Conservation (phyloP, 2,888 invertebrate species). For the Heteropelma amictum region DNA sequence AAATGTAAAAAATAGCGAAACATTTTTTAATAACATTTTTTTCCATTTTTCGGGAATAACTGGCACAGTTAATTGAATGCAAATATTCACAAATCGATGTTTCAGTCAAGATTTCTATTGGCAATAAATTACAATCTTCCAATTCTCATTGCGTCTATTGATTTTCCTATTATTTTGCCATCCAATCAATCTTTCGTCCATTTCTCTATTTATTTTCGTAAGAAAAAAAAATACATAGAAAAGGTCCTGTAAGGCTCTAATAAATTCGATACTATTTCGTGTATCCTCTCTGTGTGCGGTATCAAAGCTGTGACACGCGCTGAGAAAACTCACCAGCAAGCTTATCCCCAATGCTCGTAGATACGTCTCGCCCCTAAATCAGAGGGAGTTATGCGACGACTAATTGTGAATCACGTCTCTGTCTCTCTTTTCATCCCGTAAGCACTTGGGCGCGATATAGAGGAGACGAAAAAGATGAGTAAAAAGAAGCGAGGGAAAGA, state of each 20-base stretch:
- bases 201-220: background rate
- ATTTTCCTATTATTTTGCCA: too few species aligned
- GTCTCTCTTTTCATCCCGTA: constrained; percentile 58
- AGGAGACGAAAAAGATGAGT: background rate
- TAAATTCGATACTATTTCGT: constrained; percentile 8
- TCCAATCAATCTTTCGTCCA: background rate
- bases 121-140: too few species aligned
- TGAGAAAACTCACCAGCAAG: constrained; percentile 20
- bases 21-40: too few species aligned
- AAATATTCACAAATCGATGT: too few species aligned
- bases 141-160: too few species aligned
- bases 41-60: too few species aligned
- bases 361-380: constrained; percentile 70
- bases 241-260: too few species aligned
- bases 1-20: too few species aligned
- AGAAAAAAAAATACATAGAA: too few species aligned
- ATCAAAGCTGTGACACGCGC: constrained; percentile 33
- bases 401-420: constrained; percentile 73
- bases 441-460: constrained; percentile 37
- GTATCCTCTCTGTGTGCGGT: constrained; percentile 9
- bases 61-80: too few species aligned
- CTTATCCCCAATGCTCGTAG: constrained; percentile 23
- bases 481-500: background rate
- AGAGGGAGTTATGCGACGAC: constrained; percentile 76
- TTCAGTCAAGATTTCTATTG: too few species aligned